phyloP scores from a whole-genome alignment of 53 echinoderm and acorn worm genomes.

The Crossaster papposus region DNA sequence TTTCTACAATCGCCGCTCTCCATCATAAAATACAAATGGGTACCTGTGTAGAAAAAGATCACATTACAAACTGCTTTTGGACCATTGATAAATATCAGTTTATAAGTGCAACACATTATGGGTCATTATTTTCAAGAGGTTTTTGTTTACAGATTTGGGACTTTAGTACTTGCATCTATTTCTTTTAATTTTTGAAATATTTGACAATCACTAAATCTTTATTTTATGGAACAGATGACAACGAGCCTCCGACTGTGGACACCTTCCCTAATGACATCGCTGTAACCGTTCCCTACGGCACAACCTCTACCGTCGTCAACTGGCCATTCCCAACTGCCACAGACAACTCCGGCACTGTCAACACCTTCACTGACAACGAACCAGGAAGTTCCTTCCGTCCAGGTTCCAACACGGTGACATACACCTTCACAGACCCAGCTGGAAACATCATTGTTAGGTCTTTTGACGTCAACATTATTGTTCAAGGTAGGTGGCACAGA shows the following conservation, averaged over 20 bases:
- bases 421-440: slow-evolving; percentile 38
- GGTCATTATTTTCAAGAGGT: too few relatives aligned
- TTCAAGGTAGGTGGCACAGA: not conserved
- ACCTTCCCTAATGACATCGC: slow-evolving; percentile 49
- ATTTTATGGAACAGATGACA: slow-evolving; percentile 5
- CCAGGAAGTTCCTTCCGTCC: slow-evolving; percentile 46
- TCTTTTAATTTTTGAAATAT: too few relatives aligned
- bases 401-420: slow-evolving; percentile 29
- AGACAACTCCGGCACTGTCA: slow-evolving; percentile 70
- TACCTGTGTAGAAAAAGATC: too few relatives aligned
- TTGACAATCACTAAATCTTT: too few relatives aligned
- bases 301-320: slow-evolving; percentile 2
- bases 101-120: too few relatives aligned
- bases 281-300: slow-evolving; percentile 51
- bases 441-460: slow-evolving; percentile 35
- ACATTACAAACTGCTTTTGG: too few relatives aligned
- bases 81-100: too few relatives aligned
- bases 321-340: slow-evolving; percentile 61
- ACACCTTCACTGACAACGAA: not conserved
- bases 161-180: too few relatives aligned
- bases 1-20: too few relatives aligned
- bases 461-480: slow-evolving; percentile 16
- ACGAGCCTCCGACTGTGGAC: slow-evolving; percentile 22
- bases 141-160: too few relatives aligned
- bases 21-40: too few relatives aligned